Conservation (phyloP, 2,797 vertebrate genomes). For the Mormyrus proboscirostris region DNA sequence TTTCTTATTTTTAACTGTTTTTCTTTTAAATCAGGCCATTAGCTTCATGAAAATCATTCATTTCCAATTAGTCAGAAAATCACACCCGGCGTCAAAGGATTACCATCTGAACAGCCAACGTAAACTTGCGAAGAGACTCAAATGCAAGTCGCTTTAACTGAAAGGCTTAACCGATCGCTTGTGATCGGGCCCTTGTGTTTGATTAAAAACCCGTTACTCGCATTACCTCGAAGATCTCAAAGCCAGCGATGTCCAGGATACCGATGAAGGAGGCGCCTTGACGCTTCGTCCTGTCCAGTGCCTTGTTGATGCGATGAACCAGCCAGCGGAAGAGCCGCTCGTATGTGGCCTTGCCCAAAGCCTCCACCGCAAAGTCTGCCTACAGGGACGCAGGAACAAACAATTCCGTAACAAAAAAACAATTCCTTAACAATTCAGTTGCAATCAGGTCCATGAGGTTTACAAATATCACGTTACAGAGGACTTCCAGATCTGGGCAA, state of each 20-base stretch:
- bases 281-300: slow-evolving; percentile 90
- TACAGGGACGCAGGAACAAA: slow-evolving; percentile 38
- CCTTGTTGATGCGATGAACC: slow-evolving; percentile 93
- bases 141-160: neutral
- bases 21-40: neutral
- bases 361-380: slow-evolving; percentile 97
- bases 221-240: slow-evolving; percentile 68
- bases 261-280: slow-evolving; percentile 98
- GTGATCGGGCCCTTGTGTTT: neutral
- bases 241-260: slow-evolving; percentile 96
- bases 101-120: neutral
- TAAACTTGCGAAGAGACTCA: neutral
- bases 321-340: slow-evolving; percentile 98
- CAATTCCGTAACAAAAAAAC: neutral
- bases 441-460: neutral
- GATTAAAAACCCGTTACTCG: neutral
- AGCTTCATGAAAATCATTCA: neutral
- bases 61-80: neutral
- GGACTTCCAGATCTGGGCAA: neutral
- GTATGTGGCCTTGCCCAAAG: slow-evolving; percentile 90
- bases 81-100: neutral
- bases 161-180: neutral
- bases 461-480: neutral
- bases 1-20: neutral
- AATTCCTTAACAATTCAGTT: neutral